Conservation (phyloP, 2,113 vertebrate genomes). For the Mesitornis unicolor region DNA sequence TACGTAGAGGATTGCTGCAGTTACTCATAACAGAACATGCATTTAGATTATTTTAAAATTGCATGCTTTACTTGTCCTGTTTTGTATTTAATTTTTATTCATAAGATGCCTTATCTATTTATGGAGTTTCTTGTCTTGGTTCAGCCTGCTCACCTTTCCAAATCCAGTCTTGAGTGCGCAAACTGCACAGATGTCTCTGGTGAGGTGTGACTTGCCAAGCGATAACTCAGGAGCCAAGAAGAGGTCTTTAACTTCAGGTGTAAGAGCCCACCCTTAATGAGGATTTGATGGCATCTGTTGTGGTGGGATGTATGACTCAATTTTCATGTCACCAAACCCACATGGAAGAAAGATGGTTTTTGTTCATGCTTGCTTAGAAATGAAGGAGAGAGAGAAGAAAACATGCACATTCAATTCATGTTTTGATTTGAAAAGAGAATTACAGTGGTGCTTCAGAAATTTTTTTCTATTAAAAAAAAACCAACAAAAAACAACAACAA, state of each 20-base stretch:
- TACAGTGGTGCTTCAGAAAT: neutral
- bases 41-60: neutral
- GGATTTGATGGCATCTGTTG: neutral
- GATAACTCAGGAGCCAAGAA: neutral
- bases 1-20: neutral
- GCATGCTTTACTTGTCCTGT: rapidly evolving
- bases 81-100: neutral
- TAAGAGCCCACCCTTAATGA: neutral
- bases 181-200: neutral
- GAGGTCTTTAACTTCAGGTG: neutral
- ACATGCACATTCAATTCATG: neutral
- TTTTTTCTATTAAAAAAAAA: too few species aligned
- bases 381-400: neutral
- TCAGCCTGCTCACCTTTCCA: neutral
- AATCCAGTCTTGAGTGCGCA: neutral
- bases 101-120: neutral
- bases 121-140: neutral
- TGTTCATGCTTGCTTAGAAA: neutral
- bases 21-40: neutral
- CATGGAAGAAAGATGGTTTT: neutral
- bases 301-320: neutral
- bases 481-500: neutral
- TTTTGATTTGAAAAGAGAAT: neutral
- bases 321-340: neutral
- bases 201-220: neutral